Evolutionary conservation across 2,888 invertebrate genomes (phyloP).

Genomic region (Mamestra brassicae): DNA sequence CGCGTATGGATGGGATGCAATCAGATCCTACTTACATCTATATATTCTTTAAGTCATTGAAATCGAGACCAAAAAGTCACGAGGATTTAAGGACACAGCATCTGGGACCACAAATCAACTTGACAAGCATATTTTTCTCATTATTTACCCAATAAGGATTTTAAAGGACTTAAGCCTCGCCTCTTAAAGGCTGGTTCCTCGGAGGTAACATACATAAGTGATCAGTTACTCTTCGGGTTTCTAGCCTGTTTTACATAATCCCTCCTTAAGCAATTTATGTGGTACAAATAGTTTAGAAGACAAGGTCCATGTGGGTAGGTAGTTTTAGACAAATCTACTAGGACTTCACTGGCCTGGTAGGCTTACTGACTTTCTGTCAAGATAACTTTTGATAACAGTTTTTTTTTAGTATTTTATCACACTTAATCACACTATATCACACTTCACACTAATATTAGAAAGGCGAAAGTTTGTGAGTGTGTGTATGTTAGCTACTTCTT

Average conservation of each 20-base stretch:
- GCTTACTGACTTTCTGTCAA: neutral
- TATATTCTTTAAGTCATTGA: neutral
- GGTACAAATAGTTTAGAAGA: slow-evolving; percentile 28
- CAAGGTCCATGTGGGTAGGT: neutral
- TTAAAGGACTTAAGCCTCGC: slow-evolving; percentile 14
- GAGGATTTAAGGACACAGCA: neutral
- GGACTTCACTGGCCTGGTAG: neutral
- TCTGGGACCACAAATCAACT: neutral
- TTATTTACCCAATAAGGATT: slow-evolving; percentile 18
- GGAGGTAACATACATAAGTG: slow-evolving; percentile 29
- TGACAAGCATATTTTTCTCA: slow-evolving; percentile 9
- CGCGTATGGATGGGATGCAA: neutral
- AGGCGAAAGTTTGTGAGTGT: too few species aligned
- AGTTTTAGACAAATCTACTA: neutral
- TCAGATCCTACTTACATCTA: neutral
- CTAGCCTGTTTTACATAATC: slow-evolving; percentile 41
- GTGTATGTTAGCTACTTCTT: too few species aligned
- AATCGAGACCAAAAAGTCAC: neutral
- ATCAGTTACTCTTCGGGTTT: slow-evolving; percentile 30
- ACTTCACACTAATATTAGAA: too few species aligned
- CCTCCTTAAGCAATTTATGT: slow-evolving; percentile 19
- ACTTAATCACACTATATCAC: too few species aligned
- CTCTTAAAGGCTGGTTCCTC: neutral
- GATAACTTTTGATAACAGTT: too few species aligned
- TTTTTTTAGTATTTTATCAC: too few species aligned